A percentile compares a stretch with the other conserved stretches of the same genome.
phyloP scores from a whole-genome alignment of 2,888 invertebrate genomes.

The Nezara viridula region DNA sequence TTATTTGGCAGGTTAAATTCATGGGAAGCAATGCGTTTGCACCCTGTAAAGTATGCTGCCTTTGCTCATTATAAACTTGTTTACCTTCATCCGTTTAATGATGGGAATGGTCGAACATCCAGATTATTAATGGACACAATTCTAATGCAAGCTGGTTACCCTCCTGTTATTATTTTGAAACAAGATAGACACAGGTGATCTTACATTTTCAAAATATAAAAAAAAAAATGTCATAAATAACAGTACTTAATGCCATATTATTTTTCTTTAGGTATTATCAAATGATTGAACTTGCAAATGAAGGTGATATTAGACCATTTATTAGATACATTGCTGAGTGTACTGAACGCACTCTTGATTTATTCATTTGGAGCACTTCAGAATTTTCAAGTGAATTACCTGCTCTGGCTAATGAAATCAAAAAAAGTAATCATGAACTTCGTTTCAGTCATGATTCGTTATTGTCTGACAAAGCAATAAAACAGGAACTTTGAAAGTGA shows the following conservation, averaged over 20 bases:
- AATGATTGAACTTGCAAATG: conserved; percentile 89
- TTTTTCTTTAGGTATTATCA: conserved; percentile 80
- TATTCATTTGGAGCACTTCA: conserved; percentile 87
- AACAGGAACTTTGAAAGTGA: conserved; percentile 11
- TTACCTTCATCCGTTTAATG: conserved; percentile 96
- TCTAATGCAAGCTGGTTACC: conserved; percentile 95
- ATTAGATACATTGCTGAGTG: conserved; percentile 95
- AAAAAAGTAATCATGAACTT: not conserved
- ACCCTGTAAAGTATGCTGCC: conserved; percentile 94
- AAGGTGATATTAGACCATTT: conserved; percentile 95
- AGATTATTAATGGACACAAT: conserved; percentile 96
- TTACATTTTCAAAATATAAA: not conserved
- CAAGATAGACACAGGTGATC: conserved; percentile 77
- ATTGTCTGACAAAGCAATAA: not conserved
- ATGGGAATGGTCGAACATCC: conserved; percentile 97
- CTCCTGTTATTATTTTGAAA: conserved; percentile 94
- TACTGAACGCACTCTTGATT: conserved; percentile 89
- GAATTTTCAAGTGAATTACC: conserved; percentile 71
- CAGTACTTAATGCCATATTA: not conserved
- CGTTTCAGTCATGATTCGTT: not conserved
- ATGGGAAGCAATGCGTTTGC: conserved; percentile 85
- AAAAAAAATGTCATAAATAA: not conserved
- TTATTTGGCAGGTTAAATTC: conserved; percentile 76
- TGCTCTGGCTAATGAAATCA: conserved; percentile 59
- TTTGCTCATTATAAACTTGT: conserved; percentile 97